Conservation (phyloP, 1,140 invertebrate genomes). For the Melipona quadrifasciata region DNA sequence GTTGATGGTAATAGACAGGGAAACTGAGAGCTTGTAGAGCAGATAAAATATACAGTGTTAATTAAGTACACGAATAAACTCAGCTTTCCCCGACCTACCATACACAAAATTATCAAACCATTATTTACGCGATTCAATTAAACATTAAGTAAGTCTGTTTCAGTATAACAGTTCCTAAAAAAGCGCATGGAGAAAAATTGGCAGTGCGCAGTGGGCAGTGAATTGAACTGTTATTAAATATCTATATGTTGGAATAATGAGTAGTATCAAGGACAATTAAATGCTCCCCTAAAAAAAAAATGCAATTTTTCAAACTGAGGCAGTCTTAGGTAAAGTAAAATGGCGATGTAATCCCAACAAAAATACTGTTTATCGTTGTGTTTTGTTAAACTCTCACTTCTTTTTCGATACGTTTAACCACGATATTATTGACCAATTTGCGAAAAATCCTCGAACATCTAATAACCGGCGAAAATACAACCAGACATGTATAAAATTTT, state of each 20-base stretch:
- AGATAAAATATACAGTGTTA: slow-evolving; percentile 56
- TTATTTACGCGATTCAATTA: slow-evolving; percentile 9
- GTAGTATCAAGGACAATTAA: slow-evolving; percentile 6
- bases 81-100: slow-evolving; percentile 58
- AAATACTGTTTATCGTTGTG: slow-evolving; percentile 61
- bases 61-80: slow-evolving; percentile 72
- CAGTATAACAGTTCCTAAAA: slow-evolving; percentile 31
- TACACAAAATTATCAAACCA: slow-evolving; percentile 34
- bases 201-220: slow-evolving; percentile 61
- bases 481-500: slow-evolving; percentile 45
- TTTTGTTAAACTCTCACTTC: slow-evolving; percentile 10
- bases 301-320: slow-evolving; percentile 43
- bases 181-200: slow-evolving; percentile 60
- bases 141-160: slow-evolving; percentile 38
- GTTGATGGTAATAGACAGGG: slow-evolving; percentile 38
- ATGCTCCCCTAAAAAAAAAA: slow-evolving; percentile 47
- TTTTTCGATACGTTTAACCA: slow-evolving; percentile 26
- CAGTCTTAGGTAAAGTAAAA: slow-evolving; percentile 62
- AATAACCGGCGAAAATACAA: slow-evolving; percentile 25
- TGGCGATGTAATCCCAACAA: slow-evolving; percentile 27
- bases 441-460: slow-evolving; percentile 5
- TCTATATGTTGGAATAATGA: slow-evolving; percentile 24
- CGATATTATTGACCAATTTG: slow-evolving; percentile 15
- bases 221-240: slow-evolving; percentile 49
- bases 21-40: slow-evolving; percentile 51